Percentiles rank a stretch among this genome's conserved stretches.
Evolutionary conservation across 1,140 invertebrate genomes (phyloP).

Genomic region (Chelonus insularis): DNA sequence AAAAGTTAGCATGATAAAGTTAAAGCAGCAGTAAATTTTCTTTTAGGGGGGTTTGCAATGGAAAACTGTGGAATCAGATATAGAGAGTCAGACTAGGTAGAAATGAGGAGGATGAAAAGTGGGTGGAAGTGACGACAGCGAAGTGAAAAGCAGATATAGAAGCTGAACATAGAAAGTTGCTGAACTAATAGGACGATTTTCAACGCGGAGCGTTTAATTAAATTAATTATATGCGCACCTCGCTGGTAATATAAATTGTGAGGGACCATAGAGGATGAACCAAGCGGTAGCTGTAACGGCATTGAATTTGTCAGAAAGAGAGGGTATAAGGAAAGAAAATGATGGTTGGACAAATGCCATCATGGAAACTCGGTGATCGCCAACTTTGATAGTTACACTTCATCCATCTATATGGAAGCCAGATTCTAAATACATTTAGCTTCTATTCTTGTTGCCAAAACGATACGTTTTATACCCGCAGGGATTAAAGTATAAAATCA

Average conservation of each 20-base stretch:
- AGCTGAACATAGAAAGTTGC: slow-evolving; percentile 50
- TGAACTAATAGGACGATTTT: slow-evolving; percentile 59
- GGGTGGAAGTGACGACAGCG: slow-evolving; percentile 10
- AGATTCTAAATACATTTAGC: slow-evolving; percentile 31
- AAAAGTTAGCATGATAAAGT: too few species aligned
- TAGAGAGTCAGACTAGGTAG: background rate
- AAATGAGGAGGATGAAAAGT: background rate
- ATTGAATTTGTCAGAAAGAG: slow-evolving; percentile 6
- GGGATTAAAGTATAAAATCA: slow-evolving; percentile 5
- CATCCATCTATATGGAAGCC: slow-evolving; percentile 46
- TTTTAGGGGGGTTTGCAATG: background rate
- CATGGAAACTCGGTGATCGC: slow-evolving; percentile 45
- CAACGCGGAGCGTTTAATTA: slow-evolving; percentile 57
- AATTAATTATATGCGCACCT: slow-evolving; percentile 60
- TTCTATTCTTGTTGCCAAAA: background rate
- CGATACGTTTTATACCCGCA: background rate
- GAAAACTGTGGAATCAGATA: background rate
- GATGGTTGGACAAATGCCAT: slow-evolving; percentile 38
- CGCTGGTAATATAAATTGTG: slow-evolving; percentile 58
- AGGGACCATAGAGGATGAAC: slow-evolving; percentile 43
- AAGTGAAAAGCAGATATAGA: slow-evolving; percentile 15
- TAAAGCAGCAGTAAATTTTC: too few species aligned
- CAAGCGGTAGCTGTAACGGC: slow-evolving; percentile 4
- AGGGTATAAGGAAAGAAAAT: slow-evolving; percentile 20
- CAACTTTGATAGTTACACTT: slow-evolving; percentile 59